Base-by-base conservation (phyloP, 2,888 invertebrate genomes). In the Bedellia somnulentella region DNA sequence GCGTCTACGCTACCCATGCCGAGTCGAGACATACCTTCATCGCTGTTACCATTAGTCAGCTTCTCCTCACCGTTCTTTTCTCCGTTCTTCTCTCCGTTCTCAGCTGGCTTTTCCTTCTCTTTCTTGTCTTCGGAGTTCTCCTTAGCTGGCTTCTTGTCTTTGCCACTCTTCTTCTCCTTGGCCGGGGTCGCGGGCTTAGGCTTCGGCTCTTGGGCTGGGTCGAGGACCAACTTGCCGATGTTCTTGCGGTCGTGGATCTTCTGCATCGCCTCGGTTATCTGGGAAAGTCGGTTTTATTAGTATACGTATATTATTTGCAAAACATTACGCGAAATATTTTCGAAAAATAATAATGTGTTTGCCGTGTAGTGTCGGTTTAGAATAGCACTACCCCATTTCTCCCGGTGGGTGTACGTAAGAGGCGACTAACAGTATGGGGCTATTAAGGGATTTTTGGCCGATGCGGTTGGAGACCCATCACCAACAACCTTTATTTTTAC, bases 161-260 rank as follows among this genome's bases (percentile, higher is more conserved):
- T 84, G 45, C 85, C 83, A 34, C 80, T 68, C 50, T 82, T 82
- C 45, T 87, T 87, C 40, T 82, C 83, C 58, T 87, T 87, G 34
- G 86, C 86, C 2, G 87, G 87, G 5, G 87, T 87, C 13, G 86
- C 86, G 21, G 87, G 87, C 56, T 87, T 87, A 15, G 87, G 87
- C 48, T 87, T 87, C 2, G 88, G 87, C 56, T 87, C 87, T 56
- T 87, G 57, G 24, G 84, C 83, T 14, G 91, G 90, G 54, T 92
- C 90, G 38, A 93, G 70, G 25, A 93, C 81, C 26, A 93, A 81
- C 63, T 93, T 93, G 32, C 93, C 93, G 47, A 93, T 83, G 66
- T 93, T 93, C 68, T 90, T 91, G 49, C 91, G 85, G 51, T 92
- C 92, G 64, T 92, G 92, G 85, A 93, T 87, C 64, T 89, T 91